phyloP scores from a whole-genome alignment of 2,113 vertebrate species.

The Dolichallabes microphthalmus region DNA sequence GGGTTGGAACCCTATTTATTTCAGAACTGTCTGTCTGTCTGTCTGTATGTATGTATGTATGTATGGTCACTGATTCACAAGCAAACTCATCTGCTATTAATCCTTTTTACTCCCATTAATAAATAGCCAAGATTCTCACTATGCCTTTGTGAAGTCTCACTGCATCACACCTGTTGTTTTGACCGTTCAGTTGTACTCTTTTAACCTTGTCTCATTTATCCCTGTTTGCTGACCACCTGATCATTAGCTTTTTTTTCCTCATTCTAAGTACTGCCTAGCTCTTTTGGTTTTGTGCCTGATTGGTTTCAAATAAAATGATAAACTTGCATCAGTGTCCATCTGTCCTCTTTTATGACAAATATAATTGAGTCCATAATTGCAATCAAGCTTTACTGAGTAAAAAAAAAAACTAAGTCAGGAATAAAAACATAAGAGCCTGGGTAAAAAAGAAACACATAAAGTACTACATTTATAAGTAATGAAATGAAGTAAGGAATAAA shows the following conservation, averaged over 20 bases:
- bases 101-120: background rate
- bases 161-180: background rate
- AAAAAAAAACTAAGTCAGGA: background rate
- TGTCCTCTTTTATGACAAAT: slow-evolving; percentile 5
- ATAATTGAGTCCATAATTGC: background rate
- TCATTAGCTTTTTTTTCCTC: background rate
- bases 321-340: background rate
- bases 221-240: background rate
- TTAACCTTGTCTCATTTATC: background rate
- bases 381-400: background rate
- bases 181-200: background rate
- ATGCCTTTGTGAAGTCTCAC: background rate
- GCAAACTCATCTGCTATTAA: background rate
- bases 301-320: background rate
- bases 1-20: too few relatives aligned
- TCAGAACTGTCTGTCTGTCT: too few relatives aligned
- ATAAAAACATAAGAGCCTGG: background rate
- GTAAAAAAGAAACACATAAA: background rate
- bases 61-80: too few relatives aligned
- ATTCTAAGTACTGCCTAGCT: background rate
- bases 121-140: background rate
- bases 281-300: background rate
- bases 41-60: background rate
- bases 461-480: background rate
- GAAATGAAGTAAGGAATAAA: background rate